Evolutionary conservation across 2,797 vertebrate genomes (phyloP).

Genomic region (Trachurus trachurus): DNA sequence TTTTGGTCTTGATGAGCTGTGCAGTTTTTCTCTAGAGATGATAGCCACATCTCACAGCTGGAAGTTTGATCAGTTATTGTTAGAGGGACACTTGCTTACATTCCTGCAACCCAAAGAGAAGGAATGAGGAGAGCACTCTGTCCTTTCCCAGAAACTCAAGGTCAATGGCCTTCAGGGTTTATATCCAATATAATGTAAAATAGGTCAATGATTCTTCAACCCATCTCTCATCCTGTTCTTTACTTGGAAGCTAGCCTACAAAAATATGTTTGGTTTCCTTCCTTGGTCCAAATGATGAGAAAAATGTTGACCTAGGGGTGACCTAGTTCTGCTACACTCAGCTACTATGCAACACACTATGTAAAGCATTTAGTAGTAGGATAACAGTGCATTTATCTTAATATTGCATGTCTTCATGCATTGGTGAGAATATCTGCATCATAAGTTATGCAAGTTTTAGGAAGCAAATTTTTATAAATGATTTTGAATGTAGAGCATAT

Average conservation of each 20-base stretch:
- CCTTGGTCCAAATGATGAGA: not conserved
- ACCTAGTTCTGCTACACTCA: not conserved
- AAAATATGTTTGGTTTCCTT: not conserved
- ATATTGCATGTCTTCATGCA: not conserved
- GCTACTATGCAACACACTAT: no score
- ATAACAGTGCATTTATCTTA: not conserved
- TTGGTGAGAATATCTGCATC: not conserved
- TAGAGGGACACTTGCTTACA: not conserved
- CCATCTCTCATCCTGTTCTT: not conserved
- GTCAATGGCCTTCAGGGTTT: not conserved
- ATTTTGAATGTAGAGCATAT: not conserved
- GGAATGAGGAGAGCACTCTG: not conserved
- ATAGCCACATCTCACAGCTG: not conserved
- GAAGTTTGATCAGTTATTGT: not conserved
- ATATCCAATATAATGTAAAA: not conserved
- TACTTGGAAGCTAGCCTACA: not conserved
- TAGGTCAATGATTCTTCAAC: not conserved
- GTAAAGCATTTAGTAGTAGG: not conserved
- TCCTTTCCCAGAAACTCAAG: slow-evolving; percentile 33
- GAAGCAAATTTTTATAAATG: not conserved
- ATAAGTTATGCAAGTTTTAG: not conserved
- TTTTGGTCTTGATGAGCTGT: no score
- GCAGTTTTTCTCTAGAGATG: not conserved
- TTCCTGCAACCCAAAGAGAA: no score
- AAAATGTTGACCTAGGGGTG: not conserved